Evolutionary conservation across 2,113 vertebrate genomes (phyloP).

Genomic region (Syrrhaptes paradoxus): DNA sequence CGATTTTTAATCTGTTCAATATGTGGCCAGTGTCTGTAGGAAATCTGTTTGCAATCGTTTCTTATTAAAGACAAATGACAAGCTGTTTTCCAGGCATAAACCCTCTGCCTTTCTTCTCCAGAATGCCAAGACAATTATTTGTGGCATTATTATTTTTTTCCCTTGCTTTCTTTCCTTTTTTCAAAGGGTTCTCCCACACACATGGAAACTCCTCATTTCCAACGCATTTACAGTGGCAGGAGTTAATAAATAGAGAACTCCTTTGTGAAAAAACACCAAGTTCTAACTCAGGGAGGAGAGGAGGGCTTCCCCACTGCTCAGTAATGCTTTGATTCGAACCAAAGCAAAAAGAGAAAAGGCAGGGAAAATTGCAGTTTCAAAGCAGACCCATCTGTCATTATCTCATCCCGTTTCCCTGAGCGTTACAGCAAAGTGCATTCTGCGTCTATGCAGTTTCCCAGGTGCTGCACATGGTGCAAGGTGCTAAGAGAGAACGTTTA

Average conservation of each 20-base stretch:
- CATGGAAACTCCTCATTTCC: neutral
- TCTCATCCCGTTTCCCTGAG: neutral
- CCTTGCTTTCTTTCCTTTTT: neutral
- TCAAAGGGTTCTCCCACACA: conserved; percentile 25
- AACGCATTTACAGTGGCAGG: neutral
- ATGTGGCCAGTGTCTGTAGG: neutral
- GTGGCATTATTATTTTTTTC: neutral
- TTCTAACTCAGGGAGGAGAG: neutral
- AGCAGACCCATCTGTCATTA: neutral
- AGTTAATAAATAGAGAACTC: conserved; percentile 48
- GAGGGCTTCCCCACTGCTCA: conserved; percentile 27
- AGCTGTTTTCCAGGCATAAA: conserved; percentile 43
- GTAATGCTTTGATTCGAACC: neutral
- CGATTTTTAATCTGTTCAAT: conserved; percentile 1
- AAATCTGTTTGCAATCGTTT: conserved; percentile 37
- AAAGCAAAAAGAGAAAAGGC: neutral
- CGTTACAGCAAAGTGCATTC: neutral
- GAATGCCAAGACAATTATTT: conserved; percentile 13
- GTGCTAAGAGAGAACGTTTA: neutral
- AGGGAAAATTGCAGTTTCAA: neutral
- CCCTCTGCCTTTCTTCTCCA: conserved; percentile 26
- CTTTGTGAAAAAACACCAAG: no score
- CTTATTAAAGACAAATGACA: conserved; percentile 31
- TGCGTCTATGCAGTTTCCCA: neutral
- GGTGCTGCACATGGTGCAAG: accelerated